Conservation (phyloP, 2,797 vertebrate genomes). For the Pelochelys cantorii region DNA sequence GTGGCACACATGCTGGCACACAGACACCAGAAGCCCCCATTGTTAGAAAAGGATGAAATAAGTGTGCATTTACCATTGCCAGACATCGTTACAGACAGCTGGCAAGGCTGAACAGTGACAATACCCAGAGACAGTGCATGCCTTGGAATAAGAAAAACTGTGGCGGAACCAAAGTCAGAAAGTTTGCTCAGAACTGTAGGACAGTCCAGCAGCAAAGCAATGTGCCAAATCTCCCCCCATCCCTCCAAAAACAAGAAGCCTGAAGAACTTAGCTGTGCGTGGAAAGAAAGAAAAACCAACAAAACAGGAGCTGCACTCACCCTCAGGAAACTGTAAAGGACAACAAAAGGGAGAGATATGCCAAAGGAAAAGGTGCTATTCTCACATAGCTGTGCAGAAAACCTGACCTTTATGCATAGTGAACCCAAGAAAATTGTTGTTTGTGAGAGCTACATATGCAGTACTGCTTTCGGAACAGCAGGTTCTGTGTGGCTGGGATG, state of each 20-base stretch:
- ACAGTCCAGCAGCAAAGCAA: rapidly evolving
- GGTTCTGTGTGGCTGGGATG: background rate
- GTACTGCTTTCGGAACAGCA: background rate
- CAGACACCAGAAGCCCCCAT: background rate
- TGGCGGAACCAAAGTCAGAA: background rate
- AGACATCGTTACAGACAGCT: background rate
- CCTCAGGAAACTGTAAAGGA: background rate
- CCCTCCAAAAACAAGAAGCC: background rate
- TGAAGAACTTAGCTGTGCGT: background rate
- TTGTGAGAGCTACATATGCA: background rate
- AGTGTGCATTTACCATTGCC: rapidly evolving
- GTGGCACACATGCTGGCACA: rapidly evolving
- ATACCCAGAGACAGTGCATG: background rate
- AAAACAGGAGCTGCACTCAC: background rate
- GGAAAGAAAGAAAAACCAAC: background rate
- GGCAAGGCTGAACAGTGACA: background rate
- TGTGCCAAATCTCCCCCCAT: too few species aligned
- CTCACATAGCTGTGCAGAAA: background rate
- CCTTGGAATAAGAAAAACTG: background rate
- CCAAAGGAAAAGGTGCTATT: background rate
- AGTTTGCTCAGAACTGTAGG: rapidly evolving
- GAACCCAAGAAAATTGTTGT: background rate
- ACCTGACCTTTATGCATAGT: background rate
- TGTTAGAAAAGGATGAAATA: background rate
- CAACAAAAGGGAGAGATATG: background rate